Conservation (phyloP, 2,113 vertebrate species). For the Australoheros scitulus region DNA sequence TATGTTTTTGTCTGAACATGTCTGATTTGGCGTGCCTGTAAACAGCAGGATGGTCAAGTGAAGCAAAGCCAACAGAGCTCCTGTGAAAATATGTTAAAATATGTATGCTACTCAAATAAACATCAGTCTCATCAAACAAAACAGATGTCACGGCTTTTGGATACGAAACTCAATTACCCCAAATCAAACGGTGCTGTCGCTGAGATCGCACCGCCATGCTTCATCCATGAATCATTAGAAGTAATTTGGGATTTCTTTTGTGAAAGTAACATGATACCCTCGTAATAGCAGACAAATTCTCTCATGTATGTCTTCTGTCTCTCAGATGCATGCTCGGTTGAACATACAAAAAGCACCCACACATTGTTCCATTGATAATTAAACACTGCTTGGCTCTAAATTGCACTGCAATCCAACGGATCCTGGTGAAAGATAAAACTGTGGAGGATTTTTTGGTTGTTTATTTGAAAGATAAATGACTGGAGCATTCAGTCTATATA, state of each 20-base stretch:
- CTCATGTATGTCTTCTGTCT: constrained; percentile 20
- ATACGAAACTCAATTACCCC: constrained; percentile 28
- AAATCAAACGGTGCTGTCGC: constrained; percentile 32
- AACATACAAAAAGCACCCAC: constrained; percentile 15
- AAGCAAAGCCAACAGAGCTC: constrained; percentile 56
- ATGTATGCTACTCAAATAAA: constrained; percentile 64
- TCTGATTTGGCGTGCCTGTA: constrained; percentile 39
- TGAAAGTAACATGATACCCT: constrained; percentile 14
- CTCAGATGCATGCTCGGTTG: neutral
- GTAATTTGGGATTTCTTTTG: constrained; percentile 31
- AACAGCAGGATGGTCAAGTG: constrained; percentile 46
- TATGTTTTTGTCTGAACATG: constrained; percentile 42
- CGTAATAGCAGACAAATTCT: constrained; percentile 22
- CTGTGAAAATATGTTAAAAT: constrained; percentile 59
- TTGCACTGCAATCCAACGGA: constrained; percentile 6
- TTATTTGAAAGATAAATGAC: constrained; percentile 45
- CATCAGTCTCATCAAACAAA: constrained; percentile 58
- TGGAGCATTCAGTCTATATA: constrained; percentile 34
- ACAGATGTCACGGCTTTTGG: constrained; percentile 41
- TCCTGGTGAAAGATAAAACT: neutral
- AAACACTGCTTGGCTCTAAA: constrained; percentile 26
- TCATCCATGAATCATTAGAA: constrained; percentile 5
- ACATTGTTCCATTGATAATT: constrained; percentile 47
- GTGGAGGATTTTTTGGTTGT: neutral
- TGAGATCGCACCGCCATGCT: neutral